These are phyloP conservation scores for Delia radicum DNA, from an alignment of 1,140 invertebrate genomes.

Conservation along the genomic window DNA sequence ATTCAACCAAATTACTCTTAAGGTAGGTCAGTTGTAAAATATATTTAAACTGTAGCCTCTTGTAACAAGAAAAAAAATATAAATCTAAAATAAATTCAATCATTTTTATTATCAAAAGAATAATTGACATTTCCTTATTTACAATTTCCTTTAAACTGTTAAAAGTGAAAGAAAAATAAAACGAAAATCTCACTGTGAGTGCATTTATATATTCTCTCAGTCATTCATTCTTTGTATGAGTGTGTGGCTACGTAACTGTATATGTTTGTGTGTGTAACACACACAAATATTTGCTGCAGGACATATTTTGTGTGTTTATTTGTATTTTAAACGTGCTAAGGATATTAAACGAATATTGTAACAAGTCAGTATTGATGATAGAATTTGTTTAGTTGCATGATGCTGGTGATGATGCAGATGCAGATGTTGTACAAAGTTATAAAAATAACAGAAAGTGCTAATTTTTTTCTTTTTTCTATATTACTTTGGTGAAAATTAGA, in stretches of 20 bases:
- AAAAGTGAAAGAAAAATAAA: neutral
- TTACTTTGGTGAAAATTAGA: neutral
- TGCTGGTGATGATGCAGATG: neutral
- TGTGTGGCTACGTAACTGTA: neutral
- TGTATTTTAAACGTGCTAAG: neutral
- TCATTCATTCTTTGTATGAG: neutral
- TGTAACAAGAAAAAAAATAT: too few relatives aligned
- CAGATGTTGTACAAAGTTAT: neutral
- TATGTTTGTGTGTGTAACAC: too few relatives aligned
- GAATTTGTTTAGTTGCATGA: constrained; percentile 1
- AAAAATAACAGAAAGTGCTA: neutral
- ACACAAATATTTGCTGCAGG: constrained; percentile 3
- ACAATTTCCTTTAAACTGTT: neutral
- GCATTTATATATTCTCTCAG: neutral
- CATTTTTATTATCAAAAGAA: neutral
- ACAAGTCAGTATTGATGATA: neutral
- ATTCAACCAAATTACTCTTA: neutral
- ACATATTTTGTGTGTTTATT: constrained; percentile 5
- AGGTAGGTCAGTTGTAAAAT: neutral
- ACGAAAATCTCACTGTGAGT: neutral
- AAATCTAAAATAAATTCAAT: neutral
- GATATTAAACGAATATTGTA: neutral
- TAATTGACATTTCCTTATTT: neutral
- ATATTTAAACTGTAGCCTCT: too few relatives aligned
- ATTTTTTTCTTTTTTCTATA: neutral